phyloP scores from a whole-genome alignment of 2,113 vertebrate species.

The Ciconia maguari region DNA sequence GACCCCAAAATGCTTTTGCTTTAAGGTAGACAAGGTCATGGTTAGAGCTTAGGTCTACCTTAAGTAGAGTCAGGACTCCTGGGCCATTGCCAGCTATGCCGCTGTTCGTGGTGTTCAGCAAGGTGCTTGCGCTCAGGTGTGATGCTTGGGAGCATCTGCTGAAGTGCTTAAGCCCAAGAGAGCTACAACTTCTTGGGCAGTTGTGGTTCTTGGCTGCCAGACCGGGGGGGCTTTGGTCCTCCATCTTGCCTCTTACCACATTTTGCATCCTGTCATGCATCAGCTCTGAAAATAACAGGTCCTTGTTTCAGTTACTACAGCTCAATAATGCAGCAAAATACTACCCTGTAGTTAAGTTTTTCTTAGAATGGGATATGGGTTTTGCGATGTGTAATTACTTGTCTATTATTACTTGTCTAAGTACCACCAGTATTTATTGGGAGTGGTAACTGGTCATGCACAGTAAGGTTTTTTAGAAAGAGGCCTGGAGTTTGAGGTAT shows the following conservation, averaged over 20 bases:
- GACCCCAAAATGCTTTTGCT: background rate
- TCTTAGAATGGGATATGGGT: background rate
- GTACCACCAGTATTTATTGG: background rate
- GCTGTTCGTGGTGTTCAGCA: background rate
- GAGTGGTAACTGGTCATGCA: background rate
- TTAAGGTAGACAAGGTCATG: background rate
- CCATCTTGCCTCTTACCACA: background rate
- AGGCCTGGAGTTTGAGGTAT: background rate
- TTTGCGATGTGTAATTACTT: background rate
- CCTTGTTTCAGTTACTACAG: background rate
- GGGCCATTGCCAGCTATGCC: background rate
- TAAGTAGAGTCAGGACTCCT: too few species aligned
- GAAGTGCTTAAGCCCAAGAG: background rate
- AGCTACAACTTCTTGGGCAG: too few species aligned
- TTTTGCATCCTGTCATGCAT: background rate
- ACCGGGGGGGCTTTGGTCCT: background rate
- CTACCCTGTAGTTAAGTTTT: background rate
- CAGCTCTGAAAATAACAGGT: background rate
- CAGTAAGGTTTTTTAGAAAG: background rate
- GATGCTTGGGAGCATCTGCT: background rate
- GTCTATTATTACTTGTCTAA: background rate
- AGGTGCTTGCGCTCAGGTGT: background rate
- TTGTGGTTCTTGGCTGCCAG: accelerated
- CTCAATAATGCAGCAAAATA: background rate
- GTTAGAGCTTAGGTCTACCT: background rate